A percentile compares a stretch with the other conserved stretches of the same genome.
Conservation (phyloP, 2,797 vertebrate species). For the Malurus leucopterus region DNA sequence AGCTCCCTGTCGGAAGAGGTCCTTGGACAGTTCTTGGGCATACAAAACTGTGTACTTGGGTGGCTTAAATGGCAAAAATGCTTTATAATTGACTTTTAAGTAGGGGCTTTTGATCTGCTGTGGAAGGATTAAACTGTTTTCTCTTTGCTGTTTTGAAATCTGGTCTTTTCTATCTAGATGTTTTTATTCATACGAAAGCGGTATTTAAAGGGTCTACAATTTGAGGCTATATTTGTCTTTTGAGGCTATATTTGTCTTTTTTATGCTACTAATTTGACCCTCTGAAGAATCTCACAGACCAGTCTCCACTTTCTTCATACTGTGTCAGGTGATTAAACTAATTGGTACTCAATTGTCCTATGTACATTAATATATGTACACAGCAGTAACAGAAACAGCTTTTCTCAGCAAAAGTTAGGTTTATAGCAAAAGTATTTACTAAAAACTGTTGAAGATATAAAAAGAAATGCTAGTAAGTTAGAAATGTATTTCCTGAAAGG, state of each 20-base stretch:
- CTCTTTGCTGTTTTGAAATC: not conserved
- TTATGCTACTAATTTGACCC: not conserved
- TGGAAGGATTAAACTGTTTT: not conserved
- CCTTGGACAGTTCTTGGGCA: not conserved
- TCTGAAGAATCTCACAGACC: not conserved
- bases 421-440: not conserved
- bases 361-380: not conserved
- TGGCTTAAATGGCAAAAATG: not conserved
- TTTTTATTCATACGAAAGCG: not conserved
- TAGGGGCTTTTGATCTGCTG: not conserved
- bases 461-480: not conserved
- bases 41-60: not conserved
- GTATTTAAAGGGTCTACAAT: not conserved
- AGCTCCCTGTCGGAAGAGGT: not conserved
- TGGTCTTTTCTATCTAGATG: not conserved
- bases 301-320: not conserved
- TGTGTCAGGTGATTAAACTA: not conserved
- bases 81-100: not conserved
- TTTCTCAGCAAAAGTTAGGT: not conserved
- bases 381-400: not conserved
- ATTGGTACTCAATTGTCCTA: not conserved
- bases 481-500: not conserved
- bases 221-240: not conserved
- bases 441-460: not conserved
- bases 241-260: not conserved